These are phyloP conservation scores for Eidolon dupreanum DNA, from an alignment of 2,797 vertebrate species.

Conservation along the genomic window DNA sequence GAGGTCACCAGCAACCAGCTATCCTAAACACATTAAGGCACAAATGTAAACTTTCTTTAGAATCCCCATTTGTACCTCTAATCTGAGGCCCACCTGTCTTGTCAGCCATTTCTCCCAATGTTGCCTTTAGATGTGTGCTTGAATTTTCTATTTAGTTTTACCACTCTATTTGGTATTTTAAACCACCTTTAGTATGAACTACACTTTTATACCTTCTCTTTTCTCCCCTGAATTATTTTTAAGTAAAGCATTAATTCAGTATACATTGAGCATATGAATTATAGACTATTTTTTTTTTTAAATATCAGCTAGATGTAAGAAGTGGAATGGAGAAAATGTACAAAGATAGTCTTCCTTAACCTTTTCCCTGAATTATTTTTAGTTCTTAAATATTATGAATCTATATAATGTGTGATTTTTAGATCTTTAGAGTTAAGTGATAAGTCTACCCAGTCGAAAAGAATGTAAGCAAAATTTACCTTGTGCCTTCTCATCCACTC, in stretches of 20 bases:
- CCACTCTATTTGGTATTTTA: conserved; percentile 7
- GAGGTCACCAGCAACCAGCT: background rate
- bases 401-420: background rate
- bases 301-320: background rate
- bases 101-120: background rate
- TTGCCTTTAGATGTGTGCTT: background rate
- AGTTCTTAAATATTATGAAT: conserved; percentile 15
- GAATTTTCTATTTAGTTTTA: conserved; percentile 35
- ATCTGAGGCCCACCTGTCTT: background rate
- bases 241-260: background rate
- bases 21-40: background rate
- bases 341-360: conserved; percentile 13
- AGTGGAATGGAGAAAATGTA: background rate
- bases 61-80: background rate
- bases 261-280: background rate
- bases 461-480: conserved; percentile 15
- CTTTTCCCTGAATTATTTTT: background rate
- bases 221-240: conserved; percentile 26
- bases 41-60: background rate
- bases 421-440: background rate
- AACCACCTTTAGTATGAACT: conserved; percentile 22
- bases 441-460: background rate
- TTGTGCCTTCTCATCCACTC: background rate
- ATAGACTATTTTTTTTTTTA: background rate
- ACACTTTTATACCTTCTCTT: background rate